phyloP scores from a whole-genome alignment of 2,113 vertebrate species.

The Origma solitaria region DNA sequence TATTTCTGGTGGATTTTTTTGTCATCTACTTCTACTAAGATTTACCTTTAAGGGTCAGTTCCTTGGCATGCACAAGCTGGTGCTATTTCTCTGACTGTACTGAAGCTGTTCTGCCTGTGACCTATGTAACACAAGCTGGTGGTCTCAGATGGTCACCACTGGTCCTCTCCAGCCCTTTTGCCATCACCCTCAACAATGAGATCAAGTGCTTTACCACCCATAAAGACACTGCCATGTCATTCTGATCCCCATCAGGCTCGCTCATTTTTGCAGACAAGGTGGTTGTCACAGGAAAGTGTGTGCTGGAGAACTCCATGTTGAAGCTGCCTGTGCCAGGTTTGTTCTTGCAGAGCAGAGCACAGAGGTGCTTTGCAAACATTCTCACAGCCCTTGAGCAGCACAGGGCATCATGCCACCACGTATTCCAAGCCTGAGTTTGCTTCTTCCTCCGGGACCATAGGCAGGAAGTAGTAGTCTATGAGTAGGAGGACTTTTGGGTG shows the following conservation, averaged over 20 bases:
- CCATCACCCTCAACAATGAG: not conserved
- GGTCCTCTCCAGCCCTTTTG: not conserved
- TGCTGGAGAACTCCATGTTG: not conserved
- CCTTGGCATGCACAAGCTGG: not conserved
- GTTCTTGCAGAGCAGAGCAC: not conserved
- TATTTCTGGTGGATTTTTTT: not conserved
- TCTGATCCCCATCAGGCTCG: not conserved
- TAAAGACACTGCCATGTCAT: not conserved
- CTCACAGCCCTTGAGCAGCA: not conserved
- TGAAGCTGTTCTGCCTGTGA: not conserved
- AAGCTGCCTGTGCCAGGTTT: not conserved
- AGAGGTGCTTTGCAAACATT: not conserved
- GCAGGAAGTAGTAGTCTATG: not conserved
- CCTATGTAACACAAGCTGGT: not conserved
- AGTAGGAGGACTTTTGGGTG: not conserved
- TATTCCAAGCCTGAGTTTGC: not conserved
- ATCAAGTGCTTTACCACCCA: not conserved
- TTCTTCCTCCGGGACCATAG: not conserved
- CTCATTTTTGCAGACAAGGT: not conserved
- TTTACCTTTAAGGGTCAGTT: not conserved
- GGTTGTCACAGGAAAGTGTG: not conserved
- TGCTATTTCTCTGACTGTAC: not conserved
- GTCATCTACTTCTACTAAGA: not conserved
- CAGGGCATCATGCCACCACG: not conserved
- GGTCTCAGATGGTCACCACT: not conserved